These are phyloP conservation scores for Toxonevra muliebris DNA, from an alignment of 2,888 invertebrate genomes.

Conservation along the genomic window DNA sequence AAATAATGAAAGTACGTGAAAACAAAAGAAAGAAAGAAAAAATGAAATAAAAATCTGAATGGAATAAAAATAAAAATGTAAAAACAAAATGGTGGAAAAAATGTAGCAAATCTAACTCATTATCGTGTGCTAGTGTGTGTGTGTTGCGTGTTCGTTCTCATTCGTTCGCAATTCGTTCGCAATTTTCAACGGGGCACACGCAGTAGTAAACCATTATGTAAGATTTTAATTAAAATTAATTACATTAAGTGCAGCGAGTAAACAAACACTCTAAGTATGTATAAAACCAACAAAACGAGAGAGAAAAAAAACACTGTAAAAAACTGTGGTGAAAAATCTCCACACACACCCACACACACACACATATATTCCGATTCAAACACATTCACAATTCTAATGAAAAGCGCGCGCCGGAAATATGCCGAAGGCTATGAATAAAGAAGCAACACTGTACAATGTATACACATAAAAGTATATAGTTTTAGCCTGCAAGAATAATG, in stretches of 20 bases:
- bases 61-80: neutral
- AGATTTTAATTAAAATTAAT: conserved; percentile 64
- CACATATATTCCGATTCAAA: no score
- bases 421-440: no score
- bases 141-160: neutral
- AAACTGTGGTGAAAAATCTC: no score
- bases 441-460: no score
- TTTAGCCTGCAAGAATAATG: no score
- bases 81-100: no score
- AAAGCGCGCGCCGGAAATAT: no score
- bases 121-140: conserved; percentile 5
- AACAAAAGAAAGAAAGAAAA: neutral
- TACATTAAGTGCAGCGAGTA: conserved; percentile 62
- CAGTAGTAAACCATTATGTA: conserved; percentile 50
- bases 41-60: neutral
- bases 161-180: conserved; percentile 2
- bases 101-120: conserved; percentile 26
- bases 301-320: no score
- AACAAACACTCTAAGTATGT: conserved; percentile 44
- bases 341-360: no score
- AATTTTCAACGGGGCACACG: conserved; percentile 5
- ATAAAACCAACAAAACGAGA: neutral
- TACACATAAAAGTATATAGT: no score
- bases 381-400: no score
- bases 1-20: neutral